phyloP scores from a whole-genome alignment of 2,888 invertebrate genomes.

The Octodonta nipae region DNA sequence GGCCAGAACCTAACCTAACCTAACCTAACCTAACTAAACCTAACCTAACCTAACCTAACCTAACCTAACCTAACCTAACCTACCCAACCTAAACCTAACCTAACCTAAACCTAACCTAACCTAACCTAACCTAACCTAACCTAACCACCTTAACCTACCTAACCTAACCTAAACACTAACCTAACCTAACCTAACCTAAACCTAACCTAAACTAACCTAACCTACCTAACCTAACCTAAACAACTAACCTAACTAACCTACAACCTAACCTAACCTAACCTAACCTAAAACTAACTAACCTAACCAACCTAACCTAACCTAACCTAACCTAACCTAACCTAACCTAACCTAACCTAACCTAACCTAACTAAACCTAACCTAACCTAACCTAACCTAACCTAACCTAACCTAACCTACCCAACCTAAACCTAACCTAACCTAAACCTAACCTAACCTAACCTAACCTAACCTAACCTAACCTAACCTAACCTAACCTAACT shows the following conservation, averaged over 20 bases:
- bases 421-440: conserved; percentile 16
- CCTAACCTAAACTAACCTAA: conserved; percentile 10
- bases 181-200: conserved; percentile 8
- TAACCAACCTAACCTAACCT: conserved; percentile 14
- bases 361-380: conserved; percentile 14
- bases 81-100: no score
- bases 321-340: conserved; percentile 13
- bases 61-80: no score
- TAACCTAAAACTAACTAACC: conserved; percentile 13
- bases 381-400: conserved; percentile 15
- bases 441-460: conserved; percentile 15
- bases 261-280: conserved; percentile 11
- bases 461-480: conserved; percentile 14
- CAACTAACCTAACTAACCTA: conserved; percentile 9
- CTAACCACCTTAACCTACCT: no score
- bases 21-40: no score
- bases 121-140: no score
- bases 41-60: no score
- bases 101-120: no score
- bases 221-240: conserved; percentile 10
- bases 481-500: conserved; percentile 13
- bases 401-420: conserved; percentile 15
- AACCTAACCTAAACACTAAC: conserved; percentile 5
- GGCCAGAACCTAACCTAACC: conserved; percentile 6
- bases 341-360: conserved; percentile 14